Conservation (phyloP, 2,888 invertebrate species). For the Pocota personata region DNA sequence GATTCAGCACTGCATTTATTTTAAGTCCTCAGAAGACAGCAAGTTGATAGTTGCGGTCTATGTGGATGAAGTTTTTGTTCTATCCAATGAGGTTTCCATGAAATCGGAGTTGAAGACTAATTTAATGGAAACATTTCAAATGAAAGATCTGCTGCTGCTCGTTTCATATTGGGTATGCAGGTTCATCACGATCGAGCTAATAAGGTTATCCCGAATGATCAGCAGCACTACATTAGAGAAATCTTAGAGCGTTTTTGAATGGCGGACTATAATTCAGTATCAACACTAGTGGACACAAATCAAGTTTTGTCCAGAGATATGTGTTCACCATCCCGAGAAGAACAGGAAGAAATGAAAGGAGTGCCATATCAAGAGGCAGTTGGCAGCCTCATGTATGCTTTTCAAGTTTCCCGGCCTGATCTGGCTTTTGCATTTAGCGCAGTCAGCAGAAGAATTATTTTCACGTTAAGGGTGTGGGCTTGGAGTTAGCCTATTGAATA, state of each 20-base stretch:
- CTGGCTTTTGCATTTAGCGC: too few relatives aligned
- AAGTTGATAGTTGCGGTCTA: slow-evolving; percentile 60
- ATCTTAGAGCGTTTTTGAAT: slow-evolving; percentile 48
- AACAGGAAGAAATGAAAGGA: too few relatives aligned
- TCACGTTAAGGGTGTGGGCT: too few relatives aligned
- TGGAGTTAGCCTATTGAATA: too few relatives aligned
- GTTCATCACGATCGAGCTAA: slow-evolving; percentile 29
- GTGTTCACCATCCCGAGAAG: too few relatives aligned
- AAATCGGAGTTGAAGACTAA: slow-evolving; percentile 39
- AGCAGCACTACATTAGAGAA: slow-evolving; percentile 27
- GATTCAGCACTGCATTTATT: slow-evolving; percentile 32
- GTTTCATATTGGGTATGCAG: slow-evolving; percentile 43
- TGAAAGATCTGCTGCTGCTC: slow-evolving; percentile 43
- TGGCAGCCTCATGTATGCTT: too few relatives aligned
- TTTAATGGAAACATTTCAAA: slow-evolving; percentile 41
- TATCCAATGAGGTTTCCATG: slow-evolving; percentile 34
- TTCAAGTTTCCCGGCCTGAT: too few relatives aligned
- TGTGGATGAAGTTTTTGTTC: slow-evolving; percentile 53
- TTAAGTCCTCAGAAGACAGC: slow-evolving; percentile 10
- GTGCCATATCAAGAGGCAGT: too few relatives aligned
- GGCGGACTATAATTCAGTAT: too few relatives aligned
- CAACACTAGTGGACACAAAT: too few relatives aligned
- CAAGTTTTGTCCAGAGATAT: too few relatives aligned
- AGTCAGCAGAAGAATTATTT: too few relatives aligned
- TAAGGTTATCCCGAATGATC: slow-evolving; percentile 21